These are phyloP conservation scores for Calliopum simillimum DNA, from an alignment of 2,888 invertebrate genomes.

Conservation along the genomic window DNA sequence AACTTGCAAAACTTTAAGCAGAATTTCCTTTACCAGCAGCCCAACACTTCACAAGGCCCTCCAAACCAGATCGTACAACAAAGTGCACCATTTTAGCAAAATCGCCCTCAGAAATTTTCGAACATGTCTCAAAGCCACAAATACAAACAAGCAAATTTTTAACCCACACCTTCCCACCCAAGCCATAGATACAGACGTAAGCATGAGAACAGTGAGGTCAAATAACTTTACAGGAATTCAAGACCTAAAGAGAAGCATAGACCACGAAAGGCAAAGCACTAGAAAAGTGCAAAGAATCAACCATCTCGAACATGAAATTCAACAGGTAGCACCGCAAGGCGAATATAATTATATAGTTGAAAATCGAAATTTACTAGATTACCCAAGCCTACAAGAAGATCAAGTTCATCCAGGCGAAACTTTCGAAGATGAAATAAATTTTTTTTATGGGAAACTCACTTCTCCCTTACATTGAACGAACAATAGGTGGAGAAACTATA, in stretches of 20 bases:
- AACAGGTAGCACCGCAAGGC: not conserved
- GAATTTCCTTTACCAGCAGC: not conserved
- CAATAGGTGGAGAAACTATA: not conserved
- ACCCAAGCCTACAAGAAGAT: not conserved
- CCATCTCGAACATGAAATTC: conserved; percentile 1
- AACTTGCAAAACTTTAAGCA: not conserved
- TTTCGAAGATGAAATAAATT: conserved; percentile 24
- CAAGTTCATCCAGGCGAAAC: not conserved
- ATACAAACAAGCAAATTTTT: too few species aligned
- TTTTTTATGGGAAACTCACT: conserved; percentile 26
- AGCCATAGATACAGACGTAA: conserved; percentile 16
- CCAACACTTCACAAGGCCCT: not conserved
- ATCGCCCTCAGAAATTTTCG: too few species aligned
- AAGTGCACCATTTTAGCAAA: too few species aligned
- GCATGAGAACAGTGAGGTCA: conserved; percentile 12
- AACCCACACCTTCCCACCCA: not conserved
- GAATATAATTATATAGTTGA: too few species aligned
- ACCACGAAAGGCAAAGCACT: not conserved
- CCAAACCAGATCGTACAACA: not conserved
- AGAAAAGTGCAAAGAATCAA: conserved; percentile 16
- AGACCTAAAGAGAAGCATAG: not conserved
- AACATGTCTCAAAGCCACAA: too few species aligned
- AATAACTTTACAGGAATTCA: conserved; percentile 13
- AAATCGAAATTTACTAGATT: not conserved
- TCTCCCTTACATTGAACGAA: conserved; percentile 21